phyloP scores from a whole-genome alignment of 1,140 invertebrate genomes.

The Eriocheir sinensis region DNA sequence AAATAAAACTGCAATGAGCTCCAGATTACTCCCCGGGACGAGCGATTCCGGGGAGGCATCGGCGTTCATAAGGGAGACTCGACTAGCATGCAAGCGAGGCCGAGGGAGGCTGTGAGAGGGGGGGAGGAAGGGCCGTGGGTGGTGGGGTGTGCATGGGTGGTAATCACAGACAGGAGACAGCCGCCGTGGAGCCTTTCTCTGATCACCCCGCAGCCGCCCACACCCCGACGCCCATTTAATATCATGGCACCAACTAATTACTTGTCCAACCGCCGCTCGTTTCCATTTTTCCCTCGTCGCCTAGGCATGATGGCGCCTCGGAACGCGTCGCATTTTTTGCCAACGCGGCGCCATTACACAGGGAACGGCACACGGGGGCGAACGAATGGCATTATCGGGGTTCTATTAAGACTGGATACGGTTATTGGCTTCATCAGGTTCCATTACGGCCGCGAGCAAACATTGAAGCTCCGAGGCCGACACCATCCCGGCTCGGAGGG shows the following conservation, averaged over 20 bases:
- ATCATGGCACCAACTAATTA: constrained; percentile 64
- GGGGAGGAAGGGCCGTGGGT: neutral
- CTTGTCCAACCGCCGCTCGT: constrained; percentile 32
- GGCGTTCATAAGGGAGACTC: neutral
- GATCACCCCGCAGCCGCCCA: constrained; percentile 59
- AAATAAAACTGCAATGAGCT: neutral
- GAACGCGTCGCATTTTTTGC: constrained; percentile 58
- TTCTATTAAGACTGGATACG: constrained; percentile 67
- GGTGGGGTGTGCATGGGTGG: neutral
- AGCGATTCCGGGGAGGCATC: neutral
- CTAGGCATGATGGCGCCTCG: constrained; percentile 51
- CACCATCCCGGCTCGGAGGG: constrained; percentile 66
- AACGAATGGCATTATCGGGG: constrained; percentile 69
- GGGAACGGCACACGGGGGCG: constrained; percentile 52
- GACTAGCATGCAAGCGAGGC: neutral
- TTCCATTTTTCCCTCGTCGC: constrained; percentile 53
- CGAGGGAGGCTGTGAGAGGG: neutral
- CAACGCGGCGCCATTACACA: constrained; percentile 62
- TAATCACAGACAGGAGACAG: neutral
- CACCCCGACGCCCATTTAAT: constrained; percentile 66
- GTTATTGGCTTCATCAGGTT: constrained; percentile 72
- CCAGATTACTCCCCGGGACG: neutral
- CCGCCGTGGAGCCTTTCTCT: neutral
- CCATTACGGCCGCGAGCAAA: constrained; percentile 62
- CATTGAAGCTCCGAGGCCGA: constrained; percentile 62